Conservation (phyloP, 2,797 vertebrate genomes). For the Chromobotia macracanthus region DNA sequence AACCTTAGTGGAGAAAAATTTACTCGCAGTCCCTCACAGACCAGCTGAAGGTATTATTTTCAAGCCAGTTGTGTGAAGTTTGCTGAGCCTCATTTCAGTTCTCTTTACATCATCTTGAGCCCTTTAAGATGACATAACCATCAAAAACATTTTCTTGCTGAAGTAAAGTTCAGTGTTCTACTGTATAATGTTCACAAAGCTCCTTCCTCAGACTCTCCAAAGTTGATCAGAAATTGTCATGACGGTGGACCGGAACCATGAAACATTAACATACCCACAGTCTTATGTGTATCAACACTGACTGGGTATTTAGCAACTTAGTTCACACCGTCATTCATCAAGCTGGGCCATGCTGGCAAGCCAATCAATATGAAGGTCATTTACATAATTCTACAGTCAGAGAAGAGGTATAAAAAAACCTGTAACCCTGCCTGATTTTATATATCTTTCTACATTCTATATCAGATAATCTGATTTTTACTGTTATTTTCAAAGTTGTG, state of each 20-base stretch:
- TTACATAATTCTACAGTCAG: background rate
- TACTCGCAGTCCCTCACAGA: conserved; percentile 4
- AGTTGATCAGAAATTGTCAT: background rate
- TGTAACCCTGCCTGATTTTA: background rate
- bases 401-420: background rate
- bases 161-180: background rate
- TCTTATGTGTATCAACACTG: background rate
- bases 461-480: too few relatives aligned
- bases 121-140: conserved; percentile 22
- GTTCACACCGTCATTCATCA: too few relatives aligned
- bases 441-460: too few relatives aligned
- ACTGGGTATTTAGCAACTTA: background rate
- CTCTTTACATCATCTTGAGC: conserved; percentile 43
- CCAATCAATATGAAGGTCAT: too few relatives aligned
- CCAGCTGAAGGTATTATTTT: conserved; percentile 39
- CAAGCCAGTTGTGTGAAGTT: conserved; percentile 36
- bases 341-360: too few relatives aligned
- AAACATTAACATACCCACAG: background rate
- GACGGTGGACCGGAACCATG: background rate
- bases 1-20: conserved; percentile 29
- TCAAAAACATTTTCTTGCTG: conserved; percentile 12
- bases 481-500: background rate
- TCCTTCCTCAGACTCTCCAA: background rate
- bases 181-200: background rate
- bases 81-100: conserved; percentile 45